A percentile compares a stretch with the other conserved stretches of the same genome.
Conservation (phyloP, 2,888 invertebrate genomes). For the Rutpela maculata region DNA sequence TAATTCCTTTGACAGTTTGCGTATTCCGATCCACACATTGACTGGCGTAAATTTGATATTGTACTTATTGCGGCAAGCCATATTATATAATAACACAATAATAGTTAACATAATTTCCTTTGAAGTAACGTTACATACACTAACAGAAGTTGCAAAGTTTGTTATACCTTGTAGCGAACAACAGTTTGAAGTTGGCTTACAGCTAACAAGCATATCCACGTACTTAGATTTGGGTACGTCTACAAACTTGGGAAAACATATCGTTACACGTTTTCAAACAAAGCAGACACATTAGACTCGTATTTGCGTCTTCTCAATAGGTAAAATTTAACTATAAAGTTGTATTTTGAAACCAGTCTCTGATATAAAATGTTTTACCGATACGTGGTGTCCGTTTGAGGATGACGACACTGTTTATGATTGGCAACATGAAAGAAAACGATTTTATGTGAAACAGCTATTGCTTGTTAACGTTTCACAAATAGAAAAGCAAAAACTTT, state of each 20-base stretch:
- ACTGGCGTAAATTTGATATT: neutral
- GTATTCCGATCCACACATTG: no score
- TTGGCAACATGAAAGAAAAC: neutral
- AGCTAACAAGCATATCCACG: slow-evolving; percentile 3
- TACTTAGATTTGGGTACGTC: slow-evolving; percentile 7
- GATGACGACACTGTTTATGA: neutral
- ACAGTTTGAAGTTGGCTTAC: neutral
- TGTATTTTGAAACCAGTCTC: neutral
- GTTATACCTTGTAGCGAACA: neutral
- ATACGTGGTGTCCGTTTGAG: neutral
- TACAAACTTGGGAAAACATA: neutral
- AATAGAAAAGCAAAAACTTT: no score
- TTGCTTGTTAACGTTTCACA: no score
- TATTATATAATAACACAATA: neutral
- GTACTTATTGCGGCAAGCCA: neutral
- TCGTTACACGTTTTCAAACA: slow-evolving; percentile 1
- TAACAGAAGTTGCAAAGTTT: neutral
- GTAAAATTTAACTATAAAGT: neutral
- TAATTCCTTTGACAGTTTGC: no score
- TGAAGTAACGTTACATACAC: neutral
- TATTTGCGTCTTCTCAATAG: neutral
- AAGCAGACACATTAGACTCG: neutral
- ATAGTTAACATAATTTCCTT: neutral
- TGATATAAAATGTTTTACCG: no score
- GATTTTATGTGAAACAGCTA: no score